These are phyloP conservation scores for Lordiphosa clarofinis DNA, from an alignment of 1,140 invertebrate genomes.

Conservation along the genomic window DNA sequence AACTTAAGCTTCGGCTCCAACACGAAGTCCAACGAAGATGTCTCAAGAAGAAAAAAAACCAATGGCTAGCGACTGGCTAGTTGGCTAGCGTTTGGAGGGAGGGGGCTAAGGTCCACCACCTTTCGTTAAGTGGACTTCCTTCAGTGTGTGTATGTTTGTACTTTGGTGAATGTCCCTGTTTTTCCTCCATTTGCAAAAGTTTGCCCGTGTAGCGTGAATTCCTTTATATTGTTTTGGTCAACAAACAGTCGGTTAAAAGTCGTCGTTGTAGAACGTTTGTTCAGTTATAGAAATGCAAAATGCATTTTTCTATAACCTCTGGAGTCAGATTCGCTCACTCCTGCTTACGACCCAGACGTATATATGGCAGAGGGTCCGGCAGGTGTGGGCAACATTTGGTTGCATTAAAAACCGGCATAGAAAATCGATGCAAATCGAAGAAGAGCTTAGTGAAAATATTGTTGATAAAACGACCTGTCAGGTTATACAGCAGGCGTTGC, in stretches of 20 bases:
- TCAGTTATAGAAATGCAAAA: constrained; percentile 42
- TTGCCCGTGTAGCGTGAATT: too few relatives aligned
- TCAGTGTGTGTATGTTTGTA: neutral
- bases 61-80: too few relatives aligned
- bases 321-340: constrained; percentile 31
- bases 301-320: constrained; percentile 36
- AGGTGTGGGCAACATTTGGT: neutral
- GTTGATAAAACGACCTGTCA: constrained; percentile 32
- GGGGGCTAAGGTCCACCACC: too few relatives aligned
- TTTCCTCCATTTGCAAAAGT: too few relatives aligned
- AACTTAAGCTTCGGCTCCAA: too few relatives aligned
- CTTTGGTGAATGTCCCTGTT: neutral
- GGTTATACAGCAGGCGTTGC: constrained; percentile 11
- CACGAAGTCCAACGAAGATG: too few relatives aligned
- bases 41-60: too few relatives aligned
- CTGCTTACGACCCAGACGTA: constrained; percentile 6
- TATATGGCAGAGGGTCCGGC: constrained; percentile 26
- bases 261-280: too few relatives aligned
- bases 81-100: too few relatives aligned
- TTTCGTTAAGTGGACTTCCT: too few relatives aligned
- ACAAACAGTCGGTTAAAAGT: too few relatives aligned
- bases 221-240: neutral
- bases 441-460: constrained; percentile 14
- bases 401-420: constrained; percentile 3
- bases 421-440: constrained; percentile 63